Base-by-base conservation (phyloP, 2,113 vertebrate species). In the Chloebia gouldiae region DNA sequence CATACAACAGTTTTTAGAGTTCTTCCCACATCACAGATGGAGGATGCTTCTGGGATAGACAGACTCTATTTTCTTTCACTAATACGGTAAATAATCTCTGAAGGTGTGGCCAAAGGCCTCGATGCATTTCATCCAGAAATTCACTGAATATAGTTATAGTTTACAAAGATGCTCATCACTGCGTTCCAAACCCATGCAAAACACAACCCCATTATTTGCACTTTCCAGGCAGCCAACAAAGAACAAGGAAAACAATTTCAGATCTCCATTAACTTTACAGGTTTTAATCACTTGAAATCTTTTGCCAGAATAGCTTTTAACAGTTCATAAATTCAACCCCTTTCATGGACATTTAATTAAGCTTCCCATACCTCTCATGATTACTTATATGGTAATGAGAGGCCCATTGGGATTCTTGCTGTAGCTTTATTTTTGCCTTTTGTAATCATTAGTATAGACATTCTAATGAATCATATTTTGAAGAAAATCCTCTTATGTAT, bases 341-440 rank as follows among this genome's bases (percentile, higher is more conserved):
- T 73, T 92, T 65, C 66, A 72, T 10, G 39, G 73, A 72, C 81
- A 82, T 91, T 87, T 94, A 95, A 96, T 94, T 94, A 93, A 93
- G 93, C 54, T 91, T 71, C 87, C 89, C 84, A 56, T 80, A 87
- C 79, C 75, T 89, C 96, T 90, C 45, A 92, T 73, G 86, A 94
- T 92, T 92, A 93, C 86, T 94, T 94, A 90, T 94, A 86, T 90
- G 68, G 15, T 80, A 96, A 96, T 59, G 82, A 96, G 95, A 90
- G 47, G 88, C 65, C 96, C 39, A 7, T 9, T 65, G 88, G 86
- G 90, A 93, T 42, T 66, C 86, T 39, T 22, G 22, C 79, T 77
- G 69, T 39, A 92, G 83, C 45, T 84, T 77, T 78, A 44, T 71
- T 64, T 90, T 86, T 82, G 30, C 37, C 45, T 87, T 93, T 90